Percentiles rank a stretch among this genome's conserved stretches.
phyloP scores from a whole-genome alignment of 2,797 vertebrate species.

The Sebastes matsubarae region DNA sequence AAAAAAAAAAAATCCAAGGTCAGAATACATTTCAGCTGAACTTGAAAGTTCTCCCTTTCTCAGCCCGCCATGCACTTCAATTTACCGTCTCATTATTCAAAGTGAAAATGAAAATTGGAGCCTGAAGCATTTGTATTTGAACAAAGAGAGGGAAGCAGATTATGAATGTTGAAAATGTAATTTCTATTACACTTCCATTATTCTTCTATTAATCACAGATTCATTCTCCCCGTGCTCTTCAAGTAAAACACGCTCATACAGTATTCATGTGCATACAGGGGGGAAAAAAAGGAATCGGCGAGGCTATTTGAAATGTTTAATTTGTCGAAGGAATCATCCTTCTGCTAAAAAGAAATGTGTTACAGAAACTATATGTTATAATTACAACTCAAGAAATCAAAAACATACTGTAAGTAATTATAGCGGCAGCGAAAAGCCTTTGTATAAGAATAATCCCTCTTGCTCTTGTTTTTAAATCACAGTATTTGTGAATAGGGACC shows the following conservation, averaged over 20 bases:
- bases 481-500: conserved; percentile 63
- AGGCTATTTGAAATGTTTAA: conserved; percentile 79
- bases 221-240: conserved; percentile 77
- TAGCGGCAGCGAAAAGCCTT: conserved; percentile 27
- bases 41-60: conserved; percentile 70
- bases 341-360: conserved; percentile 48
- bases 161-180: conserved; percentile 84
- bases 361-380: conserved; percentile 65
- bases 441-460: conserved; percentile 42
- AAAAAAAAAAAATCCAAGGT: conserved; percentile 65
- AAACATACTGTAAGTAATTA: conserved; percentile 62
- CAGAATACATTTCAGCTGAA: conserved; percentile 73
- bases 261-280: conserved; percentile 80
- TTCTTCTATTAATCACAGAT: conserved; percentile 87
- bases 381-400: conserved; percentile 63
- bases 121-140: conserved; percentile 84
- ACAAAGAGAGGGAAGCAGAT: conserved; percentile 83
- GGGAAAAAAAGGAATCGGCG: conserved; percentile 60
- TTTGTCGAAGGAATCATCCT: conserved; percentile 64
- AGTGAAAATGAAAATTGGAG: conserved; percentile 82
- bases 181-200: conserved; percentile 87
- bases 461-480: conserved; percentile 60
- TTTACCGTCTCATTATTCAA: conserved; percentile 82
- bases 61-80: conserved; percentile 69
- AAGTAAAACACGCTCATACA: conserved; percentile 82